Evolutionary conservation across 2,113 vertebrate genomes (phyloP).

Genomic region (Regulus satrapa): DNA sequence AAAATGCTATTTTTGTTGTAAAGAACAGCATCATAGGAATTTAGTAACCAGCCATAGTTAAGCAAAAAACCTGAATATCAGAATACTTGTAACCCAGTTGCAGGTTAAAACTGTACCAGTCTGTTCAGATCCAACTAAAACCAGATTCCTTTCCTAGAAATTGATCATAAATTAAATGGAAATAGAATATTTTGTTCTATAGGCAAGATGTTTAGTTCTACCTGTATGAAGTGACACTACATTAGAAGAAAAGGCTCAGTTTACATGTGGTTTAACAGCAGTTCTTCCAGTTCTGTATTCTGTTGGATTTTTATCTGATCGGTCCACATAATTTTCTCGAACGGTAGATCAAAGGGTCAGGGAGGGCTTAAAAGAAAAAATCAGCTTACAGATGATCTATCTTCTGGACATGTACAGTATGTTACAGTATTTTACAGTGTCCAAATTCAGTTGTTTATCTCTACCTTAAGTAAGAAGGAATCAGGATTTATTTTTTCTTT

Average conservation of each 20-base stretch:
- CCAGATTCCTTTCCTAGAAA: background rate
- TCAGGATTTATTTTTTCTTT: background rate
- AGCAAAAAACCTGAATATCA: background rate
- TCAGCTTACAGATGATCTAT: background rate
- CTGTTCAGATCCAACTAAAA: background rate
- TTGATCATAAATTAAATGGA: background rate
- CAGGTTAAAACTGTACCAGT: background rate
- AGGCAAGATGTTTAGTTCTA: background rate
- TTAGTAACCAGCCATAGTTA: background rate
- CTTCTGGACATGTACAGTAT: background rate
- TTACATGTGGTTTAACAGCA: background rate
- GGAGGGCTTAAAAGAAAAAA: background rate
- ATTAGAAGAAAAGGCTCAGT: background rate
- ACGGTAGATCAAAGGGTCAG: background rate
- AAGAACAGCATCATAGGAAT: background rate
- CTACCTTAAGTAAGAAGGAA: background rate
- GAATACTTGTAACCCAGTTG: background rate
- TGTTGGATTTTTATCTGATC: background rate
- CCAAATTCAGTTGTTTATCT: background rate
- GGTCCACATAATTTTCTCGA: background rate
- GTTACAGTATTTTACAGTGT: background rate
- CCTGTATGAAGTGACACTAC: background rate
- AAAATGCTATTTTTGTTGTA: background rate
- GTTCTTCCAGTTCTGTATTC: background rate
- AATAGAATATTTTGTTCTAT: background rate